Base-by-base conservation (phyloP, 2,113 vertebrate genomes). In the Uria lomvia region DNA sequence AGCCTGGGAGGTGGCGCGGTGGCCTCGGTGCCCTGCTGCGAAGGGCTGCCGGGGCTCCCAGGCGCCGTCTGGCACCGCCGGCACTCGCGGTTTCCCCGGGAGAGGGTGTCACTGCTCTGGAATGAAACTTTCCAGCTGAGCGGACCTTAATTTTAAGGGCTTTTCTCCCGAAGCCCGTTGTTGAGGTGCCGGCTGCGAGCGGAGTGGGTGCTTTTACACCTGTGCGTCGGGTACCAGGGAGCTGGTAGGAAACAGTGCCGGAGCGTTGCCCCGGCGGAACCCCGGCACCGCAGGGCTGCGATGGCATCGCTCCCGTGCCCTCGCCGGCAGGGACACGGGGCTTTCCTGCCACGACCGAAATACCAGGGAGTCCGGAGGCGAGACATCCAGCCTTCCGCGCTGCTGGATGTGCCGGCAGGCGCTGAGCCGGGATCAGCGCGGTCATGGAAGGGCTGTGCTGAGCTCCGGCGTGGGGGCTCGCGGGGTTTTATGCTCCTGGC, bases 341-440 rank as follows among this genome's bases (percentile, higher is more conserved):
- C 23, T n/a, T 12, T 30, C 45, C 59, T 40, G 23, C 38, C 45
- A 2, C 38, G 2, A 7, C 21, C 18, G 1, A 43, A 59, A 42
- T 4, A 20, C 8, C 11, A 1, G 9, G 13, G 18, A 20, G 7
- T 5, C 21, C 18, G 2, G 40, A 2, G 1, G 16, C 1, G 32
- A 7, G 55, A 14, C 3, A 4, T 4, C 40, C 36, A 3, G 18
- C 36, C 43, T 45, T 47, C 43, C 40, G 40, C 6, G 11, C 19
- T 34, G 76, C 55, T 24, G 70, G 76, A 19, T 27, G 58, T 8
- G 82, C 66, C 2, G 4, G 2, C 2, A 11, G 63, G 12, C 4
- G 14, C 62, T 30, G 43, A 75, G 62, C 55, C 16, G 1, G 85
- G 55, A 26, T 19, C 53, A 8, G 82, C 0, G 3, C 3, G 1